phyloP scores from a whole-genome alignment of 1,140 invertebrate genomes.

The Achatina immaculata region DNA sequence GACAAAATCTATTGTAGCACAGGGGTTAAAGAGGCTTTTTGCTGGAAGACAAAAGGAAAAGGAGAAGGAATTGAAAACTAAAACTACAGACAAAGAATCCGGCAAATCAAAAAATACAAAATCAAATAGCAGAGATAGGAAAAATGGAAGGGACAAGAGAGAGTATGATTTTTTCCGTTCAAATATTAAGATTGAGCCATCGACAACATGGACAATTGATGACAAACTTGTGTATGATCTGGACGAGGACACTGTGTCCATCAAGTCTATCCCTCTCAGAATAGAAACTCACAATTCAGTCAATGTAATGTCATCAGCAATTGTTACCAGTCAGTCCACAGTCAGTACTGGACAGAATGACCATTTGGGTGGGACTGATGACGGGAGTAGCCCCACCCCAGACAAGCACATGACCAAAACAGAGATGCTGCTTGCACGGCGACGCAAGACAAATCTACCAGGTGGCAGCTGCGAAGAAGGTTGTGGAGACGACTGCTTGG shows the following conservation, averaged over 20 bases:
- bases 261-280: background rate
- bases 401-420: constrained; percentile 65
- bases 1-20: constrained; percentile 45
- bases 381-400: background rate
- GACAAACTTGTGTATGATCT: background rate
- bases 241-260: background rate
- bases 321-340: background rate
- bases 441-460: constrained; percentile 55
- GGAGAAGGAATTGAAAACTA: constrained; percentile 8
- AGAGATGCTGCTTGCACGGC: constrained; percentile 67
- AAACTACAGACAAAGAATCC: background rate
- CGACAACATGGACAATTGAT: background rate
- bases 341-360: background rate
- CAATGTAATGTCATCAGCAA: background rate
- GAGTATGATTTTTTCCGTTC: constrained; percentile 25
- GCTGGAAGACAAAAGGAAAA: constrained; percentile 19
- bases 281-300: background rate
- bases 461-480: constrained; percentile 48
- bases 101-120: constrained; percentile 29
- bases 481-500: constrained; percentile 25
- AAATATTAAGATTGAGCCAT: constrained; percentile 27
- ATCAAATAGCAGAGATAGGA: constrained; percentile 6
- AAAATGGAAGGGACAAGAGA: constrained; percentile 29
- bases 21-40: constrained; percentile 43
- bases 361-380: background rate